Conservation (phyloP, 2,113 vertebrate genomes). For the Elaphurus davidianus region DNA sequence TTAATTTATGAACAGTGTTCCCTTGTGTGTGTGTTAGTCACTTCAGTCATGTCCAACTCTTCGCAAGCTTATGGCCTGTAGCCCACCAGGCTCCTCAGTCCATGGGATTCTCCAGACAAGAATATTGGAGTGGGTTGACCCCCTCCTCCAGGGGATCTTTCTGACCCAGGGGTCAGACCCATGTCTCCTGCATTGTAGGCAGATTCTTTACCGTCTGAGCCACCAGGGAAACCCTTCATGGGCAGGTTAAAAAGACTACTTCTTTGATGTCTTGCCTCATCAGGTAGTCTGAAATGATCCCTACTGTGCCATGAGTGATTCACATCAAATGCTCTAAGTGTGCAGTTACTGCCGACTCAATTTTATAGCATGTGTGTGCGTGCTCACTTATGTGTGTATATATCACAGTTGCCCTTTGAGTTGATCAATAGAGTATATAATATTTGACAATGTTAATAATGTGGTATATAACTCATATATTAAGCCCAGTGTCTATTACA, state of each 20-base stretch:
- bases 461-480: not conserved
- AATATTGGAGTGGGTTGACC: not conserved
- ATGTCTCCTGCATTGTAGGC: not conserved
- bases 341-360: not conserved
- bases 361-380: not conserved
- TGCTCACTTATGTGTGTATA: not conserved
- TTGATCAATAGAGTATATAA: not conserved
- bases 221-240: not conserved
- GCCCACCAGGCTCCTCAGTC: not conserved
- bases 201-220: not conserved
- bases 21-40: not conserved
- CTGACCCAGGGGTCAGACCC: not conserved
- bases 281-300: not conserved
- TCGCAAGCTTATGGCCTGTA: not conserved
- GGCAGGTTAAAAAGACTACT: not conserved
- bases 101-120: not conserved
- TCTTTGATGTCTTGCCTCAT: not conserved
- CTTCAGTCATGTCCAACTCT: not conserved
- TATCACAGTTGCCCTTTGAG: not conserved
- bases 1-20: not conserved
- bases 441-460: not conserved
- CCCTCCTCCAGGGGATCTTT: not conserved
- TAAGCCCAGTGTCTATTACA: not conserved
- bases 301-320: not conserved
- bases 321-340: not conserved